These are phyloP conservation scores for Spialia ferax DNA, from an alignment of 2,888 invertebrate genomes.

Conservation along the genomic window DNA sequence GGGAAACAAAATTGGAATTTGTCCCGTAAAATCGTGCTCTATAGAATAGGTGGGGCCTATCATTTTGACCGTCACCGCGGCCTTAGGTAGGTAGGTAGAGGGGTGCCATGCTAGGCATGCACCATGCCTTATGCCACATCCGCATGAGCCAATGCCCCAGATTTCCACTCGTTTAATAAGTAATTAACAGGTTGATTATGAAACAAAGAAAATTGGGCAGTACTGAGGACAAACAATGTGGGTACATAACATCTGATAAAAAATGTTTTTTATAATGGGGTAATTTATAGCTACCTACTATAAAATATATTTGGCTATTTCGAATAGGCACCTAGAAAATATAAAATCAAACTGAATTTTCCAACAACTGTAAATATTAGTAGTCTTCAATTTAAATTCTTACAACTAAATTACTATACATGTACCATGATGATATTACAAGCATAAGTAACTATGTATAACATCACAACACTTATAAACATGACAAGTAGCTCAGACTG, in stretches of 20 bases:
- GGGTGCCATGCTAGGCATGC: too few species aligned
- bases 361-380: background rate
- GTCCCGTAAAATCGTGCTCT: background rate
- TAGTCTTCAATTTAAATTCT: background rate
- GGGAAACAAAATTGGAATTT: too few species aligned
- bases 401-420: conserved; percentile 18
- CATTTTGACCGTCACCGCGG: conserved; percentile 4
- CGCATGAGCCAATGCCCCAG: too few species aligned
- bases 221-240: too few species aligned
- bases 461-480: conserved; percentile 16
- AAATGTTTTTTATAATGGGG: too few species aligned
- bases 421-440: conserved; percentile 2
- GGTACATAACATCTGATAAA: too few species aligned
- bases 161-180: background rate
- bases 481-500: conserved; percentile 26
- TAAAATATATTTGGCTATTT: too few species aligned
- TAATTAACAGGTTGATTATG: too few species aligned
- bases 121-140: background rate
- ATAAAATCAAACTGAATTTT: too few species aligned
- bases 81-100: conserved; percentile 39
- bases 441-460: too few species aligned
- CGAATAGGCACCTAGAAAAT: too few species aligned
- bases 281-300: too few species aligned
- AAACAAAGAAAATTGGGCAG: background rate
- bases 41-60: background rate